Evolutionary conservation across 2,113 vertebrate species (phyloP), one percentile per base, ranked within the genome.

Genomic region (Pristiophorus japonicus): DNA sequence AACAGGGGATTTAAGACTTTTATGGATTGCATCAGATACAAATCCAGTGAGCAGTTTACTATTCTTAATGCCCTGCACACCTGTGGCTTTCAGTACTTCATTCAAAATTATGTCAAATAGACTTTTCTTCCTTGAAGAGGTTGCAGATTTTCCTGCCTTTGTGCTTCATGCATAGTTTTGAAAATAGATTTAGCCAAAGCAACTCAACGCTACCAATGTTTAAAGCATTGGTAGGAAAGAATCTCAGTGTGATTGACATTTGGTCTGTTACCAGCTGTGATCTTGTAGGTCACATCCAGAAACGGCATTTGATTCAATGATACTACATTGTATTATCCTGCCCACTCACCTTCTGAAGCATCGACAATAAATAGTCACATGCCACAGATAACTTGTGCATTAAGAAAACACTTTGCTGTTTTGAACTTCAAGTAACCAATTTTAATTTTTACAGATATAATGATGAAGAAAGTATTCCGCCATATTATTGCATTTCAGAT

Each of bases 1-100:
- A 22, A 45, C 38, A 66, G 63, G 62, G 20, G 38, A 92, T 92
- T 94, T 90, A 90, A 55, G 30, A 34, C 87, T 22, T 75, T 85
- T 66, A 66, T 66, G 63, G n/a, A 94, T 66, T 59, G 63, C n/a
- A 67, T 42, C n/a, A 42, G 38, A 27, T 27, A 38, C n/a, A 94
- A 94, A 94, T 45, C 62, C 63, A 24, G 38, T 66, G n/a, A 66
- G 38, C 91, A 66, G 7, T 92, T 92, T 92, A 92, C n/a, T 65
- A 18, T 38, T 18, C 14, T 66, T 67, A 45, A 42, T 42, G 45
- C 3, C 3, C 18, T 87, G n/a, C 11, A 75, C 42, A 34, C 11
- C 42, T 66, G 62, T 42, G 4, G n/a, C 63, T 45, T 94, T 94
- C 62, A 4, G 3, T 24, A 45, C 42, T 66, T 94, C 16, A 66